Base-by-base conservation (phyloP, 2,113 vertebrate species). In the Hippocampus barbouri region DNA sequence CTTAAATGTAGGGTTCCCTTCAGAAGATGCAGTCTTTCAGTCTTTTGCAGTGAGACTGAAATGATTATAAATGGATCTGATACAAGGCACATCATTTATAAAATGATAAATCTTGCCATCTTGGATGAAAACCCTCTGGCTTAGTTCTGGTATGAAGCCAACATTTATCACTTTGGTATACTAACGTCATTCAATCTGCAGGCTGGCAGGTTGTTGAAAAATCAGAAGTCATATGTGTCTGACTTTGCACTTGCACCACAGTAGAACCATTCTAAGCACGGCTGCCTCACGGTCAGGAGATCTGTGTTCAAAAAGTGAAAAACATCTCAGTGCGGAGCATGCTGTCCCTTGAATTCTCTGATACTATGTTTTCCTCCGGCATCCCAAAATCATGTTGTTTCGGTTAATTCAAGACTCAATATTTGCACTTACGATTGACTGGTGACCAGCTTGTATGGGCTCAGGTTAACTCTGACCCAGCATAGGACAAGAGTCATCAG, bases 111-210 rank as follows among this genome's bases (percentile, higher is more conserved):
- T 21, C 62, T 23, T 23, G 5, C 20, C 40, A n/a, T 64, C 20
- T 3, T 30, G 59, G 40, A 45, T 34, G 34, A 66, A 45, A 38
- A 61, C 9, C 18, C 21, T 64, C 20, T 64, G 62, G 21, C 18
- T 64, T 21, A 43, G 11, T 64, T 43, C 62, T 64, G 62, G 62
- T 21, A 64, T 64, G 62, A 64, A 20, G 62, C 20, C 21, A 43
- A 43, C 21, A 23, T 64, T 64, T 14, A 14, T 43, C 62, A 23
- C 30, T 41, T 64, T 64, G 40, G 40, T n/a, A 9, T 41, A 41
- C 34, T 20, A 40, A 7, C 41, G 62, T 64, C 62, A n/a, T 64
- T 43, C 62, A 64, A 40, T 64, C 40, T 41, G 38, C 18, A 64
- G 21, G 4, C 20, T 30, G 14, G 38, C 4, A 23, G 11, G 21